These are phyloP conservation scores for Ariolimax columbianus DNA, from an alignment of 2,888 invertebrate genomes.

Conservation along the genomic window DNA sequence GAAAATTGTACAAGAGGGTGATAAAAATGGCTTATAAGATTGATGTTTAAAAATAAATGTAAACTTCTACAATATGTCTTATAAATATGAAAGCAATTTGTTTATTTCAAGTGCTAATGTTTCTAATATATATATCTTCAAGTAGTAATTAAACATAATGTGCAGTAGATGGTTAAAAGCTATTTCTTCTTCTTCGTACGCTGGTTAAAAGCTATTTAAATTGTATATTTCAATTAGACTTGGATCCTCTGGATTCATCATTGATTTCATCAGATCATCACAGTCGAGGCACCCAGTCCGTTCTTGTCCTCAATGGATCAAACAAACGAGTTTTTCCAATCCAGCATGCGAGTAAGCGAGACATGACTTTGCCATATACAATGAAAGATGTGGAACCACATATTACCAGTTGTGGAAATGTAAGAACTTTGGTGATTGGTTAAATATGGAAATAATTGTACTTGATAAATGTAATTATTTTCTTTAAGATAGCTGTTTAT, in stretches of 20 bases:
- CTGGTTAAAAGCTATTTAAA: neutral
- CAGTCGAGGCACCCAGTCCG: conserved; percentile 47
- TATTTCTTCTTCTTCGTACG: too few relatives aligned
- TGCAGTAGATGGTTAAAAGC: too few relatives aligned
- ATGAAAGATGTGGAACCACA: conserved; percentile 64
- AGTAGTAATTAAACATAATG: too few relatives aligned
- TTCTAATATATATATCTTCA: too few relatives aligned
- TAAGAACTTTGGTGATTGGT: conserved; percentile 33
- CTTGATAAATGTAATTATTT: neutral
- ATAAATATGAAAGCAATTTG: too few relatives aligned
- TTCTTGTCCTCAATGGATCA: conserved; percentile 43
- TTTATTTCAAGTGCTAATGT: too few relatives aligned
- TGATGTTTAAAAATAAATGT: too few relatives aligned
- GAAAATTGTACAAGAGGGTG: too few relatives aligned
- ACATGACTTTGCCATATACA: conserved; percentile 66
- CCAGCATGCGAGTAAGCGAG: conserved; percentile 43
- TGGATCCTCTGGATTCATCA: conserved; percentile 23
- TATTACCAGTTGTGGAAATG: conserved; percentile 52
- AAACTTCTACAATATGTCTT: too few relatives aligned
- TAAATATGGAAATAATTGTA: neutral
- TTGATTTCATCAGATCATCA: conserved; percentile 19
- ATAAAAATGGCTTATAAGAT: too few relatives aligned
- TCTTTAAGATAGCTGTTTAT: neutral
- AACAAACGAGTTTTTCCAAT: conserved; percentile 38
- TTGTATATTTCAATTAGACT: conserved; percentile 33